Conservation (phyloP, 2,113 vertebrate species). For the Sylvia atricapilla region DNA sequence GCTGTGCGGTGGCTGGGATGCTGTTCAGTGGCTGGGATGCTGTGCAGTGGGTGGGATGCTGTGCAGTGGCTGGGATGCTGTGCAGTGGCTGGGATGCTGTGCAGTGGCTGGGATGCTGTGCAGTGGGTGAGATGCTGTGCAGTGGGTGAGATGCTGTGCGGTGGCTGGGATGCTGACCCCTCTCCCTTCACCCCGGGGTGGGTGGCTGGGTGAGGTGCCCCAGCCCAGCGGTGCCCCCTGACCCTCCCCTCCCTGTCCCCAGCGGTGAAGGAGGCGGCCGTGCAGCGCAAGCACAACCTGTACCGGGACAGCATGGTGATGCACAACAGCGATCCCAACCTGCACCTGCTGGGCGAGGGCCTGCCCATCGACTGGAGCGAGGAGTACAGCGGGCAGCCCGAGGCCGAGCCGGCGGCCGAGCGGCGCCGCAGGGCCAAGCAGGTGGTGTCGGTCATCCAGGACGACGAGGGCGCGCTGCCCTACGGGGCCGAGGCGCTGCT, state of each 20-base stretch:
- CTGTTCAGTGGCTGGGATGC: background rate
- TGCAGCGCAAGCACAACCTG: conserved; percentile 93
- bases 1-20: too few species aligned
- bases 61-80: too few species aligned
- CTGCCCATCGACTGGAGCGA: conserved; percentile 83
- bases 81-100: background rate
- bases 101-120: too few species aligned
- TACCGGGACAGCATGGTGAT: conserved; percentile 94
- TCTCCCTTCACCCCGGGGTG: background rate
- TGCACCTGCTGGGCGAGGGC: conserved; percentile 83
- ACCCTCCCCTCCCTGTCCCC: background rate
- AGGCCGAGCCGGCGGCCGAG: background rate
- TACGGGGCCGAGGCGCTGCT: conserved; percentile 76
- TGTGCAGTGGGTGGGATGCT: too few species aligned
- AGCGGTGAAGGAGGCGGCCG: conserved; percentile 95
- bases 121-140: too few species aligned
- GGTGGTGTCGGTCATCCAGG: conserved; percentile 91
- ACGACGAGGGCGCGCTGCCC: conserved; percentile 72
- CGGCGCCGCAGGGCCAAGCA: conserved; percentile 81
- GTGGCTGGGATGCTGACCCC: too few species aligned
- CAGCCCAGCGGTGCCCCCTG: accelerated
- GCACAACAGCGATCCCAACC: conserved; percentile 92
- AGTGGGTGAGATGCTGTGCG: too few species aligned
- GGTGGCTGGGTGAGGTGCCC: accelerated
- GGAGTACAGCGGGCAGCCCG: conserved; percentile 61